Evolutionary conservation across 2,888 invertebrate species (phyloP).

Genomic region (Calameuta idolon): DNA sequence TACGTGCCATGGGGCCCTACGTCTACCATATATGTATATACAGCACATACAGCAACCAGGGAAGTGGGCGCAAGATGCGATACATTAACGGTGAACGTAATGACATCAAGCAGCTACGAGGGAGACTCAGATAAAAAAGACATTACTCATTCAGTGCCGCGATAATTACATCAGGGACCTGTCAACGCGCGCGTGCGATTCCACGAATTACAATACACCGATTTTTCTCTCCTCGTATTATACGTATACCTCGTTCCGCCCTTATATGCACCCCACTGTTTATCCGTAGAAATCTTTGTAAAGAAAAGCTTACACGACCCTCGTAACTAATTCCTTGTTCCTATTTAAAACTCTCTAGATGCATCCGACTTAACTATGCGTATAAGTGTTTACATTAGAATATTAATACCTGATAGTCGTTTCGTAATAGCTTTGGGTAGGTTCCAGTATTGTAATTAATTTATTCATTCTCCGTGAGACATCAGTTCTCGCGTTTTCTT

Average conservation of each 20-base stretch:
- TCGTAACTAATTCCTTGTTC: not conserved
- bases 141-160: conserved; percentile 60
- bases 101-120: conserved; percentile 46
- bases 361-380: not conserved
- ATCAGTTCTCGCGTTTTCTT: not conserved
- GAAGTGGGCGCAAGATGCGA: conserved; percentile 43
- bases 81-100: conserved; percentile 62
- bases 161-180: conserved; percentile 56
- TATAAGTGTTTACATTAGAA: not conserved
- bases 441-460: not conserved
- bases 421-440: not conserved
- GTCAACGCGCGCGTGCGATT: conserved; percentile 29
- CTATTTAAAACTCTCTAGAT: not conserved
- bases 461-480: not conserved
- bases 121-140: conserved; percentile 60
- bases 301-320: not conserved
- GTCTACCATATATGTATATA: conserved; percentile 15
- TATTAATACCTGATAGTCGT: not conserved
- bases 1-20: conserved; percentile 18
- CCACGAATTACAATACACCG: conserved; percentile 29
- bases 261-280: not conserved
- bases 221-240: conserved; percentile 16
- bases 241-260: not conserved
- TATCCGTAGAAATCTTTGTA: not conserved
- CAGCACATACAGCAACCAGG: conserved; percentile 2